These are phyloP conservation scores for Alca torda DNA, from an alignment of 2,797 vertebrate species.

Conservation along the genomic window DNA sequence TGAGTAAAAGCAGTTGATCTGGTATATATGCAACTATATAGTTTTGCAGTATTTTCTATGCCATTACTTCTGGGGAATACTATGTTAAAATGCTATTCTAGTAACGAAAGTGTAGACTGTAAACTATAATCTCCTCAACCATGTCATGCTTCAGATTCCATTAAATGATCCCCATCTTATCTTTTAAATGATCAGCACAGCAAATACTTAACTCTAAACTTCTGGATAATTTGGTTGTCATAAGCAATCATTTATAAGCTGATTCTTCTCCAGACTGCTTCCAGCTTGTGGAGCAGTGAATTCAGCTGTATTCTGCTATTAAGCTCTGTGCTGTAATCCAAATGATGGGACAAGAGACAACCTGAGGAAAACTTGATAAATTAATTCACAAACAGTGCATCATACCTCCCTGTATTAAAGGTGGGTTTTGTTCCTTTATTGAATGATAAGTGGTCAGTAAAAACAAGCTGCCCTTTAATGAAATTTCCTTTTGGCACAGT, in stretches of 20 bases:
- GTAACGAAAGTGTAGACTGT: background rate
- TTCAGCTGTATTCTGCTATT: background rate
- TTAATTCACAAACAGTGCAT: background rate
- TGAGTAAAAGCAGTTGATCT: background rate
- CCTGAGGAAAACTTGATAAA: background rate
- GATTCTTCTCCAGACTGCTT: conserved; percentile 6
- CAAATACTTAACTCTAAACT: conserved; percentile 29
- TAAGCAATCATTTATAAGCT: conserved; percentile 22
- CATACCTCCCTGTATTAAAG: background rate
- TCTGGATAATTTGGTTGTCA: background rate
- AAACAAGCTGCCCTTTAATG: background rate
- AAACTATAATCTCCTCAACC: background rate
- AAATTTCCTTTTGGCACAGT: background rate
- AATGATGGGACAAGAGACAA: background rate
- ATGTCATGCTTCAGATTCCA: background rate
- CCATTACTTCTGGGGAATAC: background rate
- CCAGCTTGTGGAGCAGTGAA: background rate
- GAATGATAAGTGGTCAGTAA: background rate
- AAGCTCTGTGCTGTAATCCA: background rate
- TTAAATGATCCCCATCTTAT: conserved; percentile 19
- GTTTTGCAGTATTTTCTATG: background rate
- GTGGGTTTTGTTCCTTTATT: background rate
- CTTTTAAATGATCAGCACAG: conserved; percentile 18
- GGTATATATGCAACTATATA: background rate
- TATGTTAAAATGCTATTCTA: background rate